Evolutionary conservation across 2,113 vertebrate species (phyloP).

Genomic region (Amia ocellicauda): DNA sequence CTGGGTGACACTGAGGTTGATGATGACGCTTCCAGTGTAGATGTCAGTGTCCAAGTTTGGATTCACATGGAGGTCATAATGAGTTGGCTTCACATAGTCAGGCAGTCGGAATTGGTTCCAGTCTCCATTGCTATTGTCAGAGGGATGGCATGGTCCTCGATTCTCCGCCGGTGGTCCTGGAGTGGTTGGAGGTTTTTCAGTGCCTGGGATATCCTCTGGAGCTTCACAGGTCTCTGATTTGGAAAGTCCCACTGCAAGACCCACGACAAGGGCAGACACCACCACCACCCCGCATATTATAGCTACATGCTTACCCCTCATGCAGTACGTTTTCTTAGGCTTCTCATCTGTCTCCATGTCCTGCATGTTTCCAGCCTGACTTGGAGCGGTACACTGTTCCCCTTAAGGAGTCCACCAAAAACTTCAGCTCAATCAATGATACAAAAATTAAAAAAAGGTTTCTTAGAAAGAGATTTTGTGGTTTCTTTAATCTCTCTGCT

Average conservation of each 20-base stretch:
- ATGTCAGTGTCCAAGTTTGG: conserved; percentile 71
- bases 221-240: conserved; percentile 33
- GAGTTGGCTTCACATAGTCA: conserved; percentile 65
- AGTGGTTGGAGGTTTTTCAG: background rate
- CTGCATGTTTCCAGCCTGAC: conserved; percentile 52
- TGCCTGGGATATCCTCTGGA: background rate
- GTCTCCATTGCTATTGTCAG: conserved; percentile 57
- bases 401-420: too few relatives aligned
- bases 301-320: conserved; percentile 70
- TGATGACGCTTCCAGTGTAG: conserved; percentile 74
- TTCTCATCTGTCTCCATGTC: conserved; percentile 60
- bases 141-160: conserved; percentile 60
- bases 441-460: conserved; percentile 24
- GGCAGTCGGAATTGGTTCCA: conserved; percentile 86
- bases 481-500: background rate
- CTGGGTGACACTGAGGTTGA: conserved; percentile 60
- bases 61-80: conserved; percentile 83
- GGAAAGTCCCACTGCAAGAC: conserved; percentile 80
- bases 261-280: conserved; percentile 74
- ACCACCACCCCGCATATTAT: conserved; percentile 70
- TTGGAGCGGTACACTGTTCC: background rate
- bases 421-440: too few relatives aligned
- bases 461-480: background rate
- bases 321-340: conserved; percentile 70
- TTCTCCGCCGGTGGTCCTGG: conserved; percentile 22